Base-by-base conservation (phyloP, 2,797 vertebrate genomes). In the Ctenopoma kingsleyae region DNA sequence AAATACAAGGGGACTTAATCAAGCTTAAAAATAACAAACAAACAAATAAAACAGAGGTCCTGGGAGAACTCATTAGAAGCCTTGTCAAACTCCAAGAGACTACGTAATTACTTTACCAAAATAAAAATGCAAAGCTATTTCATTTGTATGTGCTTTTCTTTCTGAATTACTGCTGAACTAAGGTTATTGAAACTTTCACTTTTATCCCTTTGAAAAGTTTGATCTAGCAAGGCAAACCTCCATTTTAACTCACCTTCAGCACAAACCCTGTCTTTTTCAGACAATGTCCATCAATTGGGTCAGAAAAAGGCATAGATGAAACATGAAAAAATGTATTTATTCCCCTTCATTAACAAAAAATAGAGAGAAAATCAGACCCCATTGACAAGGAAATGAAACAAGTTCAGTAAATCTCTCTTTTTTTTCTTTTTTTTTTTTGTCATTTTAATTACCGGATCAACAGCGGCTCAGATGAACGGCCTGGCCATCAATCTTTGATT, bases 11-110 rank as follows among this genome's bases (percentile, higher is more conserved):
- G 89, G 93, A 94, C 94, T 94, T 95, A 94, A 94, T 95, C 94
- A 94, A 93, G 93, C 92, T 94, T 94, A 93, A 94, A 95, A 95
- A 95, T 93, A 93, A 94, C 93, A 93, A 94, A 94, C 92, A 93
- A 92, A 94, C 93, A 94, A 94, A 95, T 94, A 94, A 94, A 94
- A 92, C 84, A 74, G 86, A 89, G 87, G 93, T 95, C 94, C 94
- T 94, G 80, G 60, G 94, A 95, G 94, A 94, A 94, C 94, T 95
- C 94, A 95, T 95, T 95, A 95, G 93, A 94, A 82, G 90, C 82
- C 91, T 92, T 94, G 92, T 95, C 93, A 93, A 95, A 94, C 91
- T 94, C 93, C 94, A 91, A 95, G 94, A 95, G 94, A 95, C 92
- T 94, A 90, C 87, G 90, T 95, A 95, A 95, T 95, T 95, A 94